Evolutionary conservation across 2,797 vertebrate genomes (phyloP).

Genomic region (Fratercula arctica): DNA sequence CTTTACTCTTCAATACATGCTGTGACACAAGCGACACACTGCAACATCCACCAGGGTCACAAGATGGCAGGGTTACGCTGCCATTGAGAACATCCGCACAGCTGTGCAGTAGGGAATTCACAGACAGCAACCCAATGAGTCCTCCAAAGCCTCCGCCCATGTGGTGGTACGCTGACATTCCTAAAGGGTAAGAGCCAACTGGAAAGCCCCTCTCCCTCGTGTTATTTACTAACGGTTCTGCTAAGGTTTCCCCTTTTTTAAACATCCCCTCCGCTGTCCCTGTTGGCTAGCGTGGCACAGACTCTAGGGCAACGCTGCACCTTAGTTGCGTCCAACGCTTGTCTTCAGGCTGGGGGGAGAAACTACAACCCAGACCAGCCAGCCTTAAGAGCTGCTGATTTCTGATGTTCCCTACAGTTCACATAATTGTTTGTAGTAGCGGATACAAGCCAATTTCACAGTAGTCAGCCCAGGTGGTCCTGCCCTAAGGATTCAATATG

Average conservation of each 20-base stretch:
- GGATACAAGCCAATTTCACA: too few species aligned
- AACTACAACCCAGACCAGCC: neutral
- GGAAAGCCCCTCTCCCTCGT: neutral
- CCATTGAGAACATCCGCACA: accelerated
- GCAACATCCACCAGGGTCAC: neutral
- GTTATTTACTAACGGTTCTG: neutral
- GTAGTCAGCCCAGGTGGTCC: too few species aligned
- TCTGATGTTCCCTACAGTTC: neutral
- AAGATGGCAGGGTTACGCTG: neutral
- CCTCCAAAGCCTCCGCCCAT: neutral
- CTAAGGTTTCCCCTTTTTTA: neutral
- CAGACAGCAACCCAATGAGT: accelerated
- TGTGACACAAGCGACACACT: neutral
- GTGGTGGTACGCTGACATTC: accelerated
- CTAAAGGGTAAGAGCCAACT: neutral
- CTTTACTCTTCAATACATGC: neutral
- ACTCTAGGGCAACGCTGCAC: neutral
- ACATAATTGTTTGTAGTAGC: neutral
- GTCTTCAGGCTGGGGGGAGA: neutral
- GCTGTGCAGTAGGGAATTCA: too few species aligned
- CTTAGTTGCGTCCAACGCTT: neutral
- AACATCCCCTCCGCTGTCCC: neutral
- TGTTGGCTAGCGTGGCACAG: accelerated
- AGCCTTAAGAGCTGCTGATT: neutral
- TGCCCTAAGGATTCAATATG: neutral